Evolutionary conservation across 1,140 invertebrate genomes (phyloP), one percentile per base, ranked within the genome.

Genomic region (Brachystomella parvula): DNA sequence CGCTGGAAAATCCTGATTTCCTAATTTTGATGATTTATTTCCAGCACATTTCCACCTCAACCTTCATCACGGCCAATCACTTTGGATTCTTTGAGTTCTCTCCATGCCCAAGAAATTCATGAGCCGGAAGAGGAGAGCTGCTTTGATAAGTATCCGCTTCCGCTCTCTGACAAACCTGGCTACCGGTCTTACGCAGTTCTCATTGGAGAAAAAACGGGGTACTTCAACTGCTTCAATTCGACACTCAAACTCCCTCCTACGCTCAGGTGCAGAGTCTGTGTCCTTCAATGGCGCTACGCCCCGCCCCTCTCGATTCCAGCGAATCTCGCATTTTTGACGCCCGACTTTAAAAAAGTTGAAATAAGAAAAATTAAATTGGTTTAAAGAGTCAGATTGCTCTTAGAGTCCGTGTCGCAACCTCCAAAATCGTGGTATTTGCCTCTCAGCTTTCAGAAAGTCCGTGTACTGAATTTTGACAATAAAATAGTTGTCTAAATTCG

Each of bases 281-380:
- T 87, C 0, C 72, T 89, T 1, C 81, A 86, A 63, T 88, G 86
- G 86, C 82, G 82, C 64, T 88, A 88, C n/a, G n/a, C n/a, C n/a
- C n/a, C n/a, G n/a, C n/a, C n/a, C n/a, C n/a, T n/a, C n/a, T n/a
- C n/a, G n/a, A n/a, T n/a, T n/a, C n/a, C n/a, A n/a, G n/a, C n/a
- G n/a, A n/a, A n/a, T n/a, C n/a, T n/a, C n/a, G n/a, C n/a, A n/a
- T n/a, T n/a, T n/a, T n/a, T n/a, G n/a, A n/a, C n/a, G n/a, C n/a
- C n/a, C n/a, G n/a, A n/a, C n/a, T n/a, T n/a, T n/a, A n/a, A n/a
- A n/a, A n/a, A n/a, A n/a, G n/a, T n/a, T n/a, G n/a, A n/a, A n/a
- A n/a, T n/a, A n/a, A n/a, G n/a, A n/a, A n/a, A n/a, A n/a, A n/a
- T n/a, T n/a, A n/a, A n/a, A n/a, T n/a, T n/a, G n/a, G n/a, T n/a